Evolutionary conservation across 2,888 invertebrate species (phyloP).

Genomic region (Agrilus mali): DNA sequence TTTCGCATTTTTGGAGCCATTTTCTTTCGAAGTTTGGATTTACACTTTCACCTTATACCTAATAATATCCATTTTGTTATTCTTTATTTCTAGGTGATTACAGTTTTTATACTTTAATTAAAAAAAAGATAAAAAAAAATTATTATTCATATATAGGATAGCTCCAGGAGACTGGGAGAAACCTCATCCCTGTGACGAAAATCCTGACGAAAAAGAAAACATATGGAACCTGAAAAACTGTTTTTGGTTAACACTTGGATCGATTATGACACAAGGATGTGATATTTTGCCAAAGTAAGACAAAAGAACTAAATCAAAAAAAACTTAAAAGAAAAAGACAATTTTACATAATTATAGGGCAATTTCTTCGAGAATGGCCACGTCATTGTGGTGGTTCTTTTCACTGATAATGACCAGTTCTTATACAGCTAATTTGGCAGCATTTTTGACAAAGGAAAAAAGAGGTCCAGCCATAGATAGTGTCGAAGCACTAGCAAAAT

Average conservation of each 20-base stretch:
- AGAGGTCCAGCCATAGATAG: conserved; percentile 82
- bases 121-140: neutral
- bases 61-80: conserved; percentile 69
- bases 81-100: conserved; percentile 51
- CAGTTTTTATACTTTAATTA: conserved; percentile 1
- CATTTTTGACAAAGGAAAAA: conserved; percentile 80
- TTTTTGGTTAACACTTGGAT: conserved; percentile 89
- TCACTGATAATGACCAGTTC: conserved; percentile 84
- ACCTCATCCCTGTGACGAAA: conserved; percentile 81
- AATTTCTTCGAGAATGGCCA: conserved; percentile 75
- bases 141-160: conserved; percentile 51
- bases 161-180: conserved; percentile 90
- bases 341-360: conserved; percentile 63
- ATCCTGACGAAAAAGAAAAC: conserved; percentile 79
- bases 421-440: conserved; percentile 90
- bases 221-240: conserved; percentile 79
- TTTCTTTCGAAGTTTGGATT: conserved; percentile 79
- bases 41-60: conserved; percentile 81
- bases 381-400: conserved; percentile 90
- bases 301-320: neutral
- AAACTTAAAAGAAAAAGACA: too few species aligned
- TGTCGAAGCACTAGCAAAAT: conserved; percentile 83
- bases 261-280: conserved; percentile 87
- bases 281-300: conserved; percentile 80
- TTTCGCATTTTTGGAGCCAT: conserved; percentile 81